Base-by-base conservation (phyloP, 2,888 invertebrate genomes). In the Blera fallax region DNA sequence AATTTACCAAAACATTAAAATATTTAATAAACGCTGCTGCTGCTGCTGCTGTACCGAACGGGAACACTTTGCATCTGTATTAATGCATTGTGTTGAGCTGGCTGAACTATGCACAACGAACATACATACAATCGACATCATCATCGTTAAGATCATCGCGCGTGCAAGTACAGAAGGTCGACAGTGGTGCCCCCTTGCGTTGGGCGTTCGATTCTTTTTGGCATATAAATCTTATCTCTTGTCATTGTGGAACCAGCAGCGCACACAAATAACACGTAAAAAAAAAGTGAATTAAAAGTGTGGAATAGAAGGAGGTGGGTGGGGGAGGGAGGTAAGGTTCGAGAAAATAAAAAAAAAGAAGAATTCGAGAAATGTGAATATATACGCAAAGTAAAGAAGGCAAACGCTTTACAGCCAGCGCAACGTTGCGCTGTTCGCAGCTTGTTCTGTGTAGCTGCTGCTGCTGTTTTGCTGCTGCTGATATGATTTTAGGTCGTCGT, bases 201-300 rank as follows among this genome's bases (percentile, higher is more conserved):
- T 81, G 72, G 81, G 70, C 70, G 72, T 76, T 76, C 65, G 76
- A 70, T 81, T 72, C 69, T 48, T 85, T 73, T 76, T 81, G 81
- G 85, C 85, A 85, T 81, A 81, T 81, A 85, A 85, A 85, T 85
- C 81, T 81, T 85, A 85, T 85, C 85, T 81, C 62, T 81, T 85
- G 85, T 85, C 80, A 84, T 84, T 84, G 40, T 40, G 67, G 80
- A 84, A 70, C 34, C 62, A 83, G 48, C 79, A 83, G 34, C 60
- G 45, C 70, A 67, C 60, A 83, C 67, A 83, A 83, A 69, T 56
- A 73, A 83, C 45, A 72, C 56, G 8, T 5, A 40, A n/a, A 62
- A 70, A 64, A 70, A 78, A 78, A 78, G 54, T 52, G 73, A 79
- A 79, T 78, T 78, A 83, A 83, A 78, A 78, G 58, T 67, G n/a